phyloP scores from a whole-genome alignment of 2,797 vertebrate species.

The Alca torda region DNA sequence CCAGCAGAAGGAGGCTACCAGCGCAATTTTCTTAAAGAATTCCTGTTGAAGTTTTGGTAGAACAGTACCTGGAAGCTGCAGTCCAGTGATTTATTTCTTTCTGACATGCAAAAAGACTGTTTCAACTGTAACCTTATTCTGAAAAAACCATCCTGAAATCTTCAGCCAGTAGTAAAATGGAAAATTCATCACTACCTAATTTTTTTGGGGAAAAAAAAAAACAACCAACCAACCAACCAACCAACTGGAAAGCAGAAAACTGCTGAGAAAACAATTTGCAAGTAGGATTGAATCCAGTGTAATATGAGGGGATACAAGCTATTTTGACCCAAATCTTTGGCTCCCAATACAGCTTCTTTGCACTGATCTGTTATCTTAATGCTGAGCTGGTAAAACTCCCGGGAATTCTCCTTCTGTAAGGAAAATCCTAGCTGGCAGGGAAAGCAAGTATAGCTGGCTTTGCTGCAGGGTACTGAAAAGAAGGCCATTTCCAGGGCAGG shows the following conservation, averaged over 20 bases:
- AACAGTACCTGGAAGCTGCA: background rate
- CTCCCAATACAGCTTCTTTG: background rate
- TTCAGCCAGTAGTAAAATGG: background rate
- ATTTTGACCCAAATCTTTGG: background rate
- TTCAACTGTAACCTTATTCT: background rate
- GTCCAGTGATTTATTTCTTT: background rate
- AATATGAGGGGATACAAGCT: background rate
- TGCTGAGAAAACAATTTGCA: background rate
- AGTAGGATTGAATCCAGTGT: background rate
- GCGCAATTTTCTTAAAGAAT: background rate
- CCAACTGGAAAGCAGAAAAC: background rate
- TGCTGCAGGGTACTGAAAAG: background rate
- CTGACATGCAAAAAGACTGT: background rate
- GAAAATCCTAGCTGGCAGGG: background rate
- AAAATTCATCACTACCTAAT: background rate
- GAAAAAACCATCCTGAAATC: background rate
- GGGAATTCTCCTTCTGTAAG: background rate
- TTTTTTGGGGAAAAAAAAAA: background rate
- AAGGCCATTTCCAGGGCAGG: background rate
- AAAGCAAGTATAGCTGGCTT: background rate
- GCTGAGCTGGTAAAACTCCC: background rate
- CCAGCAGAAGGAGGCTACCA: rapidly evolving
- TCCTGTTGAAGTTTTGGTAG: background rate
- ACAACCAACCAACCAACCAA: too few species aligned
- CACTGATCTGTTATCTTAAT: background rate